These are phyloP conservation scores for Stichopus chloronotus DNA, from an alignment of 35 echinoderm and acorn worm species.

Conservation along the genomic window DNA sequence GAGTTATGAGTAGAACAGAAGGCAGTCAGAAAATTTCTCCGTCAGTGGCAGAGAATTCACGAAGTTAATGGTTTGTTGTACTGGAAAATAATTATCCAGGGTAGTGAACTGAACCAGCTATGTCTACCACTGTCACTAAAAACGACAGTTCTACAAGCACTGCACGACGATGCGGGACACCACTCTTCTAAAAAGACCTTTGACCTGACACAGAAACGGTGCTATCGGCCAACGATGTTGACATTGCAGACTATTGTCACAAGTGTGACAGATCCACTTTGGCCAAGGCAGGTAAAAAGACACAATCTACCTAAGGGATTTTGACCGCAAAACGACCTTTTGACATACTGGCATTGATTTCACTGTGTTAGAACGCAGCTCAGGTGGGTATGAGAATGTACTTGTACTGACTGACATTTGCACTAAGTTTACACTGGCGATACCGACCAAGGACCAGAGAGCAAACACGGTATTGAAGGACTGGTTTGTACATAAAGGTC, in stretches of 20 bases:
- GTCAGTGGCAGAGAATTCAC: not conserved
- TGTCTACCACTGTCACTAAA: not conserved
- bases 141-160: not conserved
- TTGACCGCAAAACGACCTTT: conserved; percentile 48
- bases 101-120: not conserved
- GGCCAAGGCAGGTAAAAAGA: conserved; percentile 32
- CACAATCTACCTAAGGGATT: not conserved
- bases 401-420: conserved; percentile 52
- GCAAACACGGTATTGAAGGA: conserved; percentile 43
- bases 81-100: not conserved
- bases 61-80: not conserved
- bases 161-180: conserved; percentile 27
- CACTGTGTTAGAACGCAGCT: conserved; percentile 30
- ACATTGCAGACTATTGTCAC: not conserved
- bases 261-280: not conserved
- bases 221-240: too few species aligned
- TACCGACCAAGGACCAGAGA: conserved; percentile 54
- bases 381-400: not conserved
- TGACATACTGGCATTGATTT: conserved; percentile 50
- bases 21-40: not conserved
- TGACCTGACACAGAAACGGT: too few species aligned
- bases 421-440: conserved; percentile 57
- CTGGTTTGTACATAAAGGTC: too few species aligned
- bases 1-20: not conserved
- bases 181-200: not conserved